Conservation (phyloP, 2,888 invertebrate genomes). For the Lepidochitona cinerea region DNA sequence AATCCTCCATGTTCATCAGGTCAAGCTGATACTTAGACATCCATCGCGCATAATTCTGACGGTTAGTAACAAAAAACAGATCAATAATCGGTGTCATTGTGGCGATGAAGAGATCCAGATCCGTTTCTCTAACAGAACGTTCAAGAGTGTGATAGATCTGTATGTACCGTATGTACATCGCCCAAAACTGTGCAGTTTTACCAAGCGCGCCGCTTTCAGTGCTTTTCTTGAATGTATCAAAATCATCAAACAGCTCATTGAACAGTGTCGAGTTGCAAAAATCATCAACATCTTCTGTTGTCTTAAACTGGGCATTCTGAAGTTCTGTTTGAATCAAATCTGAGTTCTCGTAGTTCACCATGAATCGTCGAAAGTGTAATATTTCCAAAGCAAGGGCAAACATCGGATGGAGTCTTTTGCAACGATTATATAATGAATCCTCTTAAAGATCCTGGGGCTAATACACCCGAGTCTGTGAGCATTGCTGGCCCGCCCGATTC, state of each 20-base stretch:
- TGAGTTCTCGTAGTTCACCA: background rate
- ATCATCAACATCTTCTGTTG: too few species aligned
- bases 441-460: constrained; percentile 33
- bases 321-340: too few species aligned
- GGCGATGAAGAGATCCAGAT: constrained; percentile 25
- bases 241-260: background rate
- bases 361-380: constrained; percentile 27
- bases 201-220: constrained; percentile 29
- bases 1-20: constrained; percentile 22
- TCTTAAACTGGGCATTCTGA: too few species aligned
- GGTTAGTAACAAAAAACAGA: constrained; percentile 31
- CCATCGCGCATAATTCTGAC: constrained; percentile 36
- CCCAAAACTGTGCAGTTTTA: constrained; percentile 29
- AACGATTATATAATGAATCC: constrained; percentile 33
- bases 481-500: constrained; percentile 34
- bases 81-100: constrained; percentile 18
- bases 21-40: constrained; percentile 32
- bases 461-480: constrained; percentile 30
- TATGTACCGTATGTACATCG: constrained; percentile 28
- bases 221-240: constrained; percentile 17
- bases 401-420: constrained; percentile 37
- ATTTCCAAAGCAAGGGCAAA: constrained; percentile 24
- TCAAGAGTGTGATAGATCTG: constrained; percentile 11
- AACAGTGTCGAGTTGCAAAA: too few species aligned
- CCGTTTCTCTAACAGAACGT: constrained; percentile 26